A percentile compares a stretch with the other conserved stretches of the same genome.
Conservation (phyloP, 35 echinoderm and acorn worm genomes). For the Apostichopus japonicus region DNA sequence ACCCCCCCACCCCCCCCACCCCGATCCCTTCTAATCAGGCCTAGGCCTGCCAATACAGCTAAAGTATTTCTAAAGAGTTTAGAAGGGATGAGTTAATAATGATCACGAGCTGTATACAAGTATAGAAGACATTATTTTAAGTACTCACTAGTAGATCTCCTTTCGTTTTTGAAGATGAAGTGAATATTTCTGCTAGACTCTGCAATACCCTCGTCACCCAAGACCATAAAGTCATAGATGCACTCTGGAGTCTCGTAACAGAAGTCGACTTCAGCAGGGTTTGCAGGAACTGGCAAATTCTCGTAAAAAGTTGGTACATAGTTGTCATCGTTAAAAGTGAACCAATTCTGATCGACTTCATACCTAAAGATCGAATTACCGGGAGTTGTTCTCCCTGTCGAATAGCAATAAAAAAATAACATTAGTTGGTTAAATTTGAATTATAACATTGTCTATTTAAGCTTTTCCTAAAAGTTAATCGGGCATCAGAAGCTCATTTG, state of each 20-base stretch:
- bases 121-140: not conserved
- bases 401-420: not conserved
- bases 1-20: too few relatives aligned
- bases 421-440: not conserved
- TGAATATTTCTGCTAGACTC: not conserved
- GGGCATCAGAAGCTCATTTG: too few relatives aligned
- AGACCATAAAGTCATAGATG: not conserved
- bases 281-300: not conserved
- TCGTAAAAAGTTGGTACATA: not conserved
- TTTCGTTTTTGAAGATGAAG: not conserved
- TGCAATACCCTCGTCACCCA: not conserved
- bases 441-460: not conserved
- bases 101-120: too few relatives aligned
- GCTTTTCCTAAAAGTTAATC: too few relatives aligned
- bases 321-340: not conserved
- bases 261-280: not conserved
- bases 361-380: not conserved
- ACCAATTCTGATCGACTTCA: not conserved
- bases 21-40: too few relatives aligned
- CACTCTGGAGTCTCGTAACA: not conserved
- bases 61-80: too few relatives aligned
- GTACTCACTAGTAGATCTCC: not conserved
- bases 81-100: too few relatives aligned
- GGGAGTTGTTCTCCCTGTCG: conserved; percentile 9
- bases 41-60: too few relatives aligned